These are phyloP conservation scores for Peromyscus nudipes DNA, from an alignment of 2,797 vertebrate species.

Conservation along the genomic window DNA sequence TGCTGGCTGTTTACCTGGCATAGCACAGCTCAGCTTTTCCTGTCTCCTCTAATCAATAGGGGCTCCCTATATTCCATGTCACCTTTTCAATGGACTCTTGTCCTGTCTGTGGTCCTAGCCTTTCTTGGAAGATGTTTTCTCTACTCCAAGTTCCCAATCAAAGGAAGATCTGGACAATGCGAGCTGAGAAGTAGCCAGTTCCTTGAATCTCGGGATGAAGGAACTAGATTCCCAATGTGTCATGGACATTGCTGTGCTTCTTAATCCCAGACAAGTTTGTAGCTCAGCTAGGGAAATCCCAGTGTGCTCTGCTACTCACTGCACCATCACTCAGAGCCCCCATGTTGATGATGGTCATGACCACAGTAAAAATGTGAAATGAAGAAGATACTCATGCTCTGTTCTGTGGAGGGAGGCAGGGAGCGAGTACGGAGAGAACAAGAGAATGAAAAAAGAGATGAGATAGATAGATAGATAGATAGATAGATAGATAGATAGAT, in stretches of 20 bases:
- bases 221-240: background rate
- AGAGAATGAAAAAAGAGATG: background rate
- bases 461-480: too few species aligned
- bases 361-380: background rate
- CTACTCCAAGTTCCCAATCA: too few species aligned
- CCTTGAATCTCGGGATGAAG: background rate
- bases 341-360: background rate
- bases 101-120: too few species aligned
- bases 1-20: too few species aligned
- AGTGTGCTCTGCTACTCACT: background rate
- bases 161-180: too few species aligned
- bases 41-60: too few species aligned
- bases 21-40: too few species aligned
- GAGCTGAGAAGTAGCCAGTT: background rate
- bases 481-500: too few species aligned
- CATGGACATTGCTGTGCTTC: too few species aligned
- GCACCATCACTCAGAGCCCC: background rate
- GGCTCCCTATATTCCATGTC: too few species aligned
- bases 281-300: background rate
- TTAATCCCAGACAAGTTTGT: background rate
- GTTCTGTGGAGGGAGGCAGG: background rate
- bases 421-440: background rate
- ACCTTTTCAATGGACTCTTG: too few species aligned
- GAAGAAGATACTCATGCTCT: background rate
- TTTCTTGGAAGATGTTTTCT: too few species aligned